Evolutionary conservation across 2,113 vertebrate species (phyloP), one percentile per base, ranked within the genome.

Genomic region (Seriola rivoliana): DNA sequence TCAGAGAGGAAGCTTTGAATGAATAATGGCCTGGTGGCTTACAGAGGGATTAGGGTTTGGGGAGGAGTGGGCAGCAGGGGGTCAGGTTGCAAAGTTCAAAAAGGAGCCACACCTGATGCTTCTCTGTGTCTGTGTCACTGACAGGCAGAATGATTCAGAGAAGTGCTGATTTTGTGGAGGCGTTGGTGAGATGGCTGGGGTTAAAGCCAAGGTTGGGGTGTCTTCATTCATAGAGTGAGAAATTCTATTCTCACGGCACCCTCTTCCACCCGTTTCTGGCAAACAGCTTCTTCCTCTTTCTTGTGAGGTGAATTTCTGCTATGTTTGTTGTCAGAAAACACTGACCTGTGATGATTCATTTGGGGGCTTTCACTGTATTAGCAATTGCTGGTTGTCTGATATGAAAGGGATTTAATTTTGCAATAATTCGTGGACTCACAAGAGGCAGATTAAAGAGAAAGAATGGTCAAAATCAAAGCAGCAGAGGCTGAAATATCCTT

Each of bases 1-100:
- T 71, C 55, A 34, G 68, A 86, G 69, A 93, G 93, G 93, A 94
- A 91, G 87, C 85, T 59, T 32, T 92, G 71, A 92, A 94, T 91
- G 92, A 93, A 72, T 93, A 91, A 94, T 93, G 91, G 36, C 46
- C 87, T n/a, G 19, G 13, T 82, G 67, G 50, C 32, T 82, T 78
- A 88, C 75, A 82, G 82, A 54, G 78, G 79, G 84, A 89, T 90
- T 48, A 84, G 58, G 74, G 84, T 85, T 81, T 67, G 25, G 73
- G 59, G 75, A 71, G 54, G 34, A 78, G 63, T 25, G n/a, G 78
- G 52, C 54, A 75, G 68, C 73, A 38, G 8, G 67, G 69, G 81
- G 66, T 93, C 75, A 9, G 85, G 81, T 93, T 93, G 65, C 82
- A 81, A 5, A 54, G 70, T 58, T 80, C 59, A 84, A 89, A 42